Percentiles rank a stretch among this genome's conserved stretches.
Conservation (phyloP, 2,113 vertebrate genomes). For the Sylvietta virens region DNA sequence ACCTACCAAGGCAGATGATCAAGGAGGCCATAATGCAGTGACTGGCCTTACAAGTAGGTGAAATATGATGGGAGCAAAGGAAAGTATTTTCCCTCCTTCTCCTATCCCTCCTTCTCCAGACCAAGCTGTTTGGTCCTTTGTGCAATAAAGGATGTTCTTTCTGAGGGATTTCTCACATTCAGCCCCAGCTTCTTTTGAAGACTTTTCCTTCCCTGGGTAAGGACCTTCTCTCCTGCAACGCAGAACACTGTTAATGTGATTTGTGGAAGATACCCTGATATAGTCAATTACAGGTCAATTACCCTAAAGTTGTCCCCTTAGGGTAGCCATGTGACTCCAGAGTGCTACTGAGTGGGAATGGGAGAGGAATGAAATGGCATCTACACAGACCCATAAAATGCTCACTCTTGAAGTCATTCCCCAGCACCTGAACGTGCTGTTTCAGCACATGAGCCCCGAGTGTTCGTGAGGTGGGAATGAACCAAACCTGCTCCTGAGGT, state of each 20-base stretch:
- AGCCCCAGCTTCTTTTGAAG: background rate
- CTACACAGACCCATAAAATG: fast-evolving
- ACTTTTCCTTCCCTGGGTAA: background rate
- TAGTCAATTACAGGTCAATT: background rate
- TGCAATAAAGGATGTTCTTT: background rate
- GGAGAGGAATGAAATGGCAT: background rate
- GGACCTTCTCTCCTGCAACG: background rate
- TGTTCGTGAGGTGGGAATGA: background rate
- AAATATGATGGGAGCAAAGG: background rate
- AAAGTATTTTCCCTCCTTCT: background rate
- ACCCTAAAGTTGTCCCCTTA: background rate
- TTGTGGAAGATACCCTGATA: background rate
- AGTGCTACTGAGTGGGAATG: background rate
- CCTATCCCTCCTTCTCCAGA: background rate
- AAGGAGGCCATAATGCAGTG: background rate
- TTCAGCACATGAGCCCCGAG: fast-evolving
- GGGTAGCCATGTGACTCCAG: background rate
- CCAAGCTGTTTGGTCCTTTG: background rate
- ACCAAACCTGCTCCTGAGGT: background rate
- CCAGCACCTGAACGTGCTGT: fast-evolving
- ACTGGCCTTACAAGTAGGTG: background rate
- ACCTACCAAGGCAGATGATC: background rate
- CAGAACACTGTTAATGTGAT: background rate
- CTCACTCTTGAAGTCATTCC: background rate
- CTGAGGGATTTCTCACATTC: background rate